Base-by-base conservation (phyloP, 2,113 vertebrate species). In the Saccopteryx bilineata region DNA sequence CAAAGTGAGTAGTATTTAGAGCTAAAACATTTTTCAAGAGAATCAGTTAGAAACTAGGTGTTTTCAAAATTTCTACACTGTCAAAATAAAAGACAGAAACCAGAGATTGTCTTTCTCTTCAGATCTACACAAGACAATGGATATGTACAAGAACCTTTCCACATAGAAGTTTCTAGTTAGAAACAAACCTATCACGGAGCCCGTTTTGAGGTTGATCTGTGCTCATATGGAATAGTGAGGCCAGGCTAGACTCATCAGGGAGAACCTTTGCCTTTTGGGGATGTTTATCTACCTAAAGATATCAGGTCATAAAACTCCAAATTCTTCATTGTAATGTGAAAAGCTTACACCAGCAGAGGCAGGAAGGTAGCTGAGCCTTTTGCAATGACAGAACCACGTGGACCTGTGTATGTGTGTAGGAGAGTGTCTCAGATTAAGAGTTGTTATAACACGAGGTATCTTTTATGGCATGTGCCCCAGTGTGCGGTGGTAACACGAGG, bases 241-340 rank as follows among this genome's bases (percentile, higher is more conserved):
- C 1, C 7, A 52, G 17, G 11, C 26, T 65, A 88, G 33, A 56
- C 9, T 93, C 60, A 87, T 7, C 19, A 65, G 71, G 63, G 74
- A 81, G 61, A 54, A 54, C 11, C 24, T 31, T 61, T 26, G 23
- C 8, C 21, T 81, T 24, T 14, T 50, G 50, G 26, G 21, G 10
- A 6, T 5, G 72, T 69, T 19, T 23, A 50, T 56, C 6, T 21
- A 87, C 80, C 12, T 48, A 10, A 83, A 54, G 28, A n/a, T 17
- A 28, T 9, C 24, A 52, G 18, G 5, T 56, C 31, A 15, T 50
- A 87, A 93, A 85, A 76, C 31, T 33, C 2, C 1, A 31, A 39
- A 76, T 85, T 81, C 39, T 87, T 83, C n/a, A 68, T 78, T 87
- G 28, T 83, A 56, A 23, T 71, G 46, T 58, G 81, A 66, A 86